Percentiles rank a stretch among this genome's conserved stretches.
phyloP scores from a whole-genome alignment of 2,888 invertebrate species.

The Cheilosia scutellata region DNA sequence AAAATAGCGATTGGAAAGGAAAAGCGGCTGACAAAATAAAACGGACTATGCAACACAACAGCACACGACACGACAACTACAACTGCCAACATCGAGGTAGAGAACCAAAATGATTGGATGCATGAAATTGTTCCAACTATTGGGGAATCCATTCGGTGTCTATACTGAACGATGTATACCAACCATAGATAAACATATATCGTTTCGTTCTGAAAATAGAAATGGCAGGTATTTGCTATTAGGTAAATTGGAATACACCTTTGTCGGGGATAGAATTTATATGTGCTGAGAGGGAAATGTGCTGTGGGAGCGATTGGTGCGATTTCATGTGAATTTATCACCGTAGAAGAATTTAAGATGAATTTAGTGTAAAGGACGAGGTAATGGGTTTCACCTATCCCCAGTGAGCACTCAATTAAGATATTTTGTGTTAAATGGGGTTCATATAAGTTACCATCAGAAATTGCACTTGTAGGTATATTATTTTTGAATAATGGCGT shows the following conservation, averaged over 20 bases:
- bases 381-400: constrained; percentile 31
- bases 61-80: constrained; percentile 28
- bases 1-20: constrained; percentile 34
- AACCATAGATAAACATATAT: too few relatives aligned
- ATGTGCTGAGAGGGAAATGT: not conserved
- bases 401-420: constrained; percentile 27
- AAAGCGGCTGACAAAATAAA: constrained; percentile 59
- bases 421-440: not conserved
- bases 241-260: constrained; percentile 71
- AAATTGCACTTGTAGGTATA: not conserved
- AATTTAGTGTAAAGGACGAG: constrained; percentile 24
- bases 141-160: constrained; percentile 26
- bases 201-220: constrained; percentile 29
- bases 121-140: constrained; percentile 51
- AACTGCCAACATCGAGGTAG: constrained; percentile 3
- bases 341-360: constrained; percentile 41
- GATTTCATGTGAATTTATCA: constrained; percentile 55
- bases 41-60: constrained; percentile 31
- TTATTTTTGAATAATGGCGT: too few relatives aligned
- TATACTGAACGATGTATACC: not conserved
- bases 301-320: constrained; percentile 2
- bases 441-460: not conserved
- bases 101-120: constrained; percentile 56
- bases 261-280: constrained; percentile 29
- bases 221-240: constrained; percentile 67